phyloP scores from a whole-genome alignment of 2,113 vertebrate species.

The Ameiurus melas region DNA sequence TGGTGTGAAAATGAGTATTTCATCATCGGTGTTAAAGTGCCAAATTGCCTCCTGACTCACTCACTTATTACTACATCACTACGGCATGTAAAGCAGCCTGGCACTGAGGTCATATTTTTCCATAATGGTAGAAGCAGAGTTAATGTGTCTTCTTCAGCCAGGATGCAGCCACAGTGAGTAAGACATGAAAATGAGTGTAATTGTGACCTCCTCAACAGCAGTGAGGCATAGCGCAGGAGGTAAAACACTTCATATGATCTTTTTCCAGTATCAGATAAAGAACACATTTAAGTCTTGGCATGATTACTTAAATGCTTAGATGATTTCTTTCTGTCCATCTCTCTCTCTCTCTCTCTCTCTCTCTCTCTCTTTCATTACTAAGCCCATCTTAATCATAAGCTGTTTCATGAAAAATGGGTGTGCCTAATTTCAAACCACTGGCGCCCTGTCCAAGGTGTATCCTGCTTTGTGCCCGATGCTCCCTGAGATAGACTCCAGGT shows the following conservation, averaged over 20 bases:
- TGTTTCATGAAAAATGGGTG: constrained; percentile 8
- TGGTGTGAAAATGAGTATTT: constrained; percentile 36
- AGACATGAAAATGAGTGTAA: constrained; percentile 31
- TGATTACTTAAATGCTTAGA: constrained; percentile 46
- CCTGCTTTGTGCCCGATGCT: too few species aligned
- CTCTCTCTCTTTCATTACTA: constrained; percentile 10
- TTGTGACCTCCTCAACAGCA: constrained; percentile 7
- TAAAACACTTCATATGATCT: constrained; percentile 44
- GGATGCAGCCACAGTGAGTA: constrained; percentile 21
- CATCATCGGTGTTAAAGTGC: constrained; percentile 34
- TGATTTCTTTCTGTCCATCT: constrained; percentile 28
- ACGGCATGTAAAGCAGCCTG: constrained; percentile 33
- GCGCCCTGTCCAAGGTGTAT: too few species aligned
- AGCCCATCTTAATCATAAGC: constrained; percentile 10
- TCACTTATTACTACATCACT: constrained; percentile 37
- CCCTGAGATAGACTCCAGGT: too few species aligned
- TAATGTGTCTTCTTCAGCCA: constrained; percentile 25
- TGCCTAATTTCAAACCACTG: constrained; percentile 9
- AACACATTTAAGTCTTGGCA: constrained; percentile 47
- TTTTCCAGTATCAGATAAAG: constrained; percentile 45
- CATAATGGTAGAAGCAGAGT: constrained; percentile 38
- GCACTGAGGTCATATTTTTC: constrained; percentile 46
- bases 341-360: constrained; percentile 13
- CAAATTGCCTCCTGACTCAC: constrained; percentile 35
- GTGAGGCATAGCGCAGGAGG: constrained; percentile 13